phyloP scores from a whole-genome alignment of 2,888 invertebrate genomes.

The Chironomus riparius region DNA sequence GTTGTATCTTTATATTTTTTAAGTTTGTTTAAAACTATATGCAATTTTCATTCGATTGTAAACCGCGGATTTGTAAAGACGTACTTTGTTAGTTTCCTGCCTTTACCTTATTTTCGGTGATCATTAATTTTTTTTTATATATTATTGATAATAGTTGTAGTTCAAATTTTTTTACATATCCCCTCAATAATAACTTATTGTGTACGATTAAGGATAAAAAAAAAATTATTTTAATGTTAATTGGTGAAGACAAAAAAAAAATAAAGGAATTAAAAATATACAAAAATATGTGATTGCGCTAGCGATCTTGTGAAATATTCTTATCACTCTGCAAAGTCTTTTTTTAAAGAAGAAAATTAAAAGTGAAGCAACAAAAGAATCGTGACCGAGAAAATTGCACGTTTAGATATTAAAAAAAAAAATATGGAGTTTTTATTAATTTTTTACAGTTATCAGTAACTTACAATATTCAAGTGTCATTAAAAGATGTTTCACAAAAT shows the following conservation, averaged over 20 bases:
- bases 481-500: slow-evolving; percentile 26
- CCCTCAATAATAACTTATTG: neutral
- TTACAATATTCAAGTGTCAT: slow-evolving; percentile 14
- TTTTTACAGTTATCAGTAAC: slow-evolving; percentile 22
- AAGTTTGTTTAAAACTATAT: slow-evolving; percentile 11
- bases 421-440: neutral
- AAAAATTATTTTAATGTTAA: neutral
- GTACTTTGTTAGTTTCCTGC: neutral
- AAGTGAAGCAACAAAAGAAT: slow-evolving; percentile 17
- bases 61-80: slow-evolving; percentile 27
- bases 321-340: neutral
- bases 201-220: neutral
- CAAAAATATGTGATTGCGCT: neutral
- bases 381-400: slow-evolving; percentile 24
- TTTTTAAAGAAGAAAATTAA: slow-evolving; percentile 11
- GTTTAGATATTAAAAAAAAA: slow-evolving; percentile 21
- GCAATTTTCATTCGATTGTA: slow-evolving; percentile 26
- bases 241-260: neutral
- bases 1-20: slow-evolving; percentile 7
- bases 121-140: neutral
- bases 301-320: slow-evolving; percentile 18
- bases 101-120: neutral
- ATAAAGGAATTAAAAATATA: slow-evolving; percentile 7
- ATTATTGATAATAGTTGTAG: neutral
- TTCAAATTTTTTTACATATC: neutral